These are phyloP conservation scores for Agapostemon virescens DNA, from an alignment of 2,888 invertebrate species.

Conservation along the genomic window DNA sequence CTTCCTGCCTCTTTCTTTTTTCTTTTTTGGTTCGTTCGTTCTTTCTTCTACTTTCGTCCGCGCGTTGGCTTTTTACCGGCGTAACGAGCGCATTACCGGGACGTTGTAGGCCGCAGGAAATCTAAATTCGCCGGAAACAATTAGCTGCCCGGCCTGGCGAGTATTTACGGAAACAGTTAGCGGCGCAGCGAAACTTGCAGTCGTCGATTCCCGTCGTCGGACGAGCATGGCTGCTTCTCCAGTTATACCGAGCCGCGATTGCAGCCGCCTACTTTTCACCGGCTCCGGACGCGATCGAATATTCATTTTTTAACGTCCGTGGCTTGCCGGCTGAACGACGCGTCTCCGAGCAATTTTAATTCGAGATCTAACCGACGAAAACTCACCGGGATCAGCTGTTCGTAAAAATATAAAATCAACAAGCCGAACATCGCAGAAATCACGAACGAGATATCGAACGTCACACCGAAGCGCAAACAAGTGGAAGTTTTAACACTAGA, in stretches of 20 bases:
- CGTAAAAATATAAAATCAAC: too few species aligned
- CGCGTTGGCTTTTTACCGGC: conserved; percentile 47
- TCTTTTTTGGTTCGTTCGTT: neutral
- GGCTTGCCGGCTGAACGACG: too few species aligned
- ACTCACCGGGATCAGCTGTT: neutral
- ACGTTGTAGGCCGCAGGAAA: neutral
- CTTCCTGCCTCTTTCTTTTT: neutral
- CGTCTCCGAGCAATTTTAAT: too few species aligned
- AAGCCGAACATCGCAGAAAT: too few species aligned
- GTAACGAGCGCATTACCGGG: conserved; percentile 57
- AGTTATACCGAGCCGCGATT: neutral
- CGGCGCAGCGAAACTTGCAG: neutral
- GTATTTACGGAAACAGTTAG: conserved; percentile 19
- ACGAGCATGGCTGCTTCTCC: neutral
- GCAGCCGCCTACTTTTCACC: too few species aligned
- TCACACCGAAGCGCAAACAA: too few species aligned
- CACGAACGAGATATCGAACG: too few species aligned
- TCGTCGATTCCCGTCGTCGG: neutral
- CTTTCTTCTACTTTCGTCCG: neutral
- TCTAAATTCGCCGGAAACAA: conserved; percentile 26
- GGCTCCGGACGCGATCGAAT: neutral
- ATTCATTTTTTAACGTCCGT: neutral
- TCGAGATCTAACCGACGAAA: too few species aligned
- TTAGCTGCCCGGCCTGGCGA: neutral
- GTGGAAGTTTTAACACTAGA: too few species aligned